Evolutionary conservation across 2,888 invertebrate genomes (phyloP).

Genomic region (Drosophila meridiana): DNA sequence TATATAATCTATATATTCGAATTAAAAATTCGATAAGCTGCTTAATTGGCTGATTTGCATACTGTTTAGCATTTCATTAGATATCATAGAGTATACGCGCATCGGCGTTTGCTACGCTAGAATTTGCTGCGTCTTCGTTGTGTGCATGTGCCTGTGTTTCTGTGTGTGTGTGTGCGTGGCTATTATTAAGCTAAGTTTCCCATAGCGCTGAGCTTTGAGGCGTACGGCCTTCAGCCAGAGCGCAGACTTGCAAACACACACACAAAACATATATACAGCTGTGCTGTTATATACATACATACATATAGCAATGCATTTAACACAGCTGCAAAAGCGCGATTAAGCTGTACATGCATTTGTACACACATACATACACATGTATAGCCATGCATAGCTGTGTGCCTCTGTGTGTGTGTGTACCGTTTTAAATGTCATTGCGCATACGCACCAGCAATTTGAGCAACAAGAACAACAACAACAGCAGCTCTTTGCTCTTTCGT

Average conservation of each 20-base stretch:
- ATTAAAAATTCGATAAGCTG: not conserved
- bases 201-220: constrained; percentile 24
- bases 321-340: constrained; percentile 14
- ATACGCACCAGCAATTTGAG: constrained; percentile 46
- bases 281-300: constrained; percentile 1
- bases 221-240: constrained; percentile 43
- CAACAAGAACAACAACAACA: constrained; percentile 8
- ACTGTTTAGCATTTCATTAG: not conserved
- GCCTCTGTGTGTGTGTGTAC: constrained; percentile 22
- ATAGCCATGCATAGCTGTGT: not conserved
- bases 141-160: not conserved
- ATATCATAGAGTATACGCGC: not conserved
- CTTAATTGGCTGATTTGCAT: not conserved
- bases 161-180: constrained; percentile 1
- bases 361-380: not conserved
- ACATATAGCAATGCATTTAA: constrained; percentile 18
- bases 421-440: constrained; percentile 69
- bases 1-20: not conserved
- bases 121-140: not conserved
- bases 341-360: constrained; percentile 6
- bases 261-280: not conserved
- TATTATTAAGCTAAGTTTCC: constrained; percentile 20
- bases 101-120: not conserved
- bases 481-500: constrained; percentile 15
- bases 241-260: constrained; percentile 18